phyloP scores from a whole-genome alignment of 2,113 vertebrate genomes.

The Gambusia affinis region DNA sequence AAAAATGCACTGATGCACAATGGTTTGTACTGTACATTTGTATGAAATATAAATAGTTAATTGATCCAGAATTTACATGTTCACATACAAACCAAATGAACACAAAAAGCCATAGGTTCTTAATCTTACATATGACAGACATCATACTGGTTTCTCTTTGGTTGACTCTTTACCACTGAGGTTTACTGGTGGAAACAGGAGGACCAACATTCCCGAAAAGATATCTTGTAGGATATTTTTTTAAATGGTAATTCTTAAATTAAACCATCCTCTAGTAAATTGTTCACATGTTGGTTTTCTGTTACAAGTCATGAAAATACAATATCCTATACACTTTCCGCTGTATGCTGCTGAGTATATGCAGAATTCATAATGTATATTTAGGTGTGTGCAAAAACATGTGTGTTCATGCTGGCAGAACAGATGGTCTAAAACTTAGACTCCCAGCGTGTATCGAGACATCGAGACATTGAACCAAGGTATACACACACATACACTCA shows the following conservation, averaged over 20 bases:
- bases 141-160: slow-evolving; percentile 71
- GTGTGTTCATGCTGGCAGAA: slow-evolving; percentile 55
- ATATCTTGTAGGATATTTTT: not conserved
- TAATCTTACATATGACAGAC: slow-evolving; percentile 41
- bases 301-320: not conserved
- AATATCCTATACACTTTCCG: too few relatives aligned
- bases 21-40: too few relatives aligned
- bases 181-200: slow-evolving; percentile 67
- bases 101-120: slow-evolving; percentile 25
- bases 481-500: slow-evolving; percentile 42
- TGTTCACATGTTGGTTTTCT: slow-evolving; percentile 6
- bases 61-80: not conserved
- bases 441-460: slow-evolving; percentile 74
- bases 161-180: slow-evolving; percentile 71
- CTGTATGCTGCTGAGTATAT: not conserved
- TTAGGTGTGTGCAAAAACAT: slow-evolving; percentile 3
- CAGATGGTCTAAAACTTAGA: slow-evolving; percentile 79
- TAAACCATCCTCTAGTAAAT: not conserved
- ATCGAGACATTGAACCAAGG: slow-evolving; percentile 63
- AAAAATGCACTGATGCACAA: too few relatives aligned
- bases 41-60: not conserved
- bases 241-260: not conserved
- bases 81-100: slow-evolving; percentile 3
- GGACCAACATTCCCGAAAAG: slow-evolving; percentile 51
- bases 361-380: not conserved